Evolutionary conservation across 2,797 vertebrate species (phyloP), one percentile per base, ranked within the genome.

Genomic region (Centropyge bicolor): DNA sequence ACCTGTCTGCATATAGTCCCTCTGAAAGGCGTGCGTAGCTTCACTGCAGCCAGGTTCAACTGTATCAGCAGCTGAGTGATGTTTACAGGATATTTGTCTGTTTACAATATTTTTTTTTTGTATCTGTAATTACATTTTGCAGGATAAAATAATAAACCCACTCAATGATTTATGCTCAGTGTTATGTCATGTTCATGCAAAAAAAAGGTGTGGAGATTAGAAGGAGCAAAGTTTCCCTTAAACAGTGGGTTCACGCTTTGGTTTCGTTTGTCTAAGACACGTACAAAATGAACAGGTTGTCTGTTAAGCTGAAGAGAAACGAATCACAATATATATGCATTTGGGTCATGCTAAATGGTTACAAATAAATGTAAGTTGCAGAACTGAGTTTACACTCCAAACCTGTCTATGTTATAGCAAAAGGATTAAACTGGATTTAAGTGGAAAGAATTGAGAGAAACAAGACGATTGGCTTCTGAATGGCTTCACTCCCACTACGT

Each of bases 131-230:
- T 31, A 31, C 27, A 31, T 31, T 31, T 31, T 31, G 27, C 27
- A 31, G 27, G 27, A 31, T 31, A 31, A 31, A 31, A 31, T 31
- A 31, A 31, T 54, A 63, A 59, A 75, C 48, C 22, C 17, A 52
- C 31, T 41, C 14, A 43, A 9, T 41, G 24, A 63, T 61, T 74
- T 48, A 69, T 78, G 51, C 57, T 64, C 14, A 9, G 31, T 64
- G 56, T 59, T 11, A 3, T 31, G 35, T 55, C 20, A 67, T 40
- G 64, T 36, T 69, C 20, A 63, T 31, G 51, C 22, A 49, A 51
- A 49, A 40, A 64, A 36, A 81, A 79, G 54, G 6, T 72, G 55
- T 85, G 35, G 54, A 61, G n/a, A 49, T 70, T 17, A 61, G 64
- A 20, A 5, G 11, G 12, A 72, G 20, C 45, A 76, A 17, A 46